Base-by-base conservation (phyloP, 2,113 vertebrate genomes). In the Falco punctatus region DNA sequence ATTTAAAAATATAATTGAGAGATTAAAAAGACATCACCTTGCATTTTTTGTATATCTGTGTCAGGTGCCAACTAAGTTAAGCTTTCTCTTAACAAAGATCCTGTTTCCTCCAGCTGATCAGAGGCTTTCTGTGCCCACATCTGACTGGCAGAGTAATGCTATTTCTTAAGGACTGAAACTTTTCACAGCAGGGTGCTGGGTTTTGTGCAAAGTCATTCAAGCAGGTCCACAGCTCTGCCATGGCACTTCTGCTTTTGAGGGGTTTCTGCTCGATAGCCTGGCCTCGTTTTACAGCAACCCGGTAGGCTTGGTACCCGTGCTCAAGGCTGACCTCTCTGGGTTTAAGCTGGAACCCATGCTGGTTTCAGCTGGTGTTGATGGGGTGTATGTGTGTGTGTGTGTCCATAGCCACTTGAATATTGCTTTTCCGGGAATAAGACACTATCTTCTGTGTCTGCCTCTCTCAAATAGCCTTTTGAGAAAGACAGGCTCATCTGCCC, bases 301-400 rank as follows among this genome's bases (percentile, higher is more conserved):
- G 4, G 9, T 20, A 26, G 13, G 64, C 46, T 80, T 46, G 13
- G 59, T 62, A 46, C 24, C 32, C 0, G 0, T 66, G 19, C n/a
- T 69, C 23, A 57, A 65, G 26, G 54, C 38, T 90, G 81, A 35
- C 27, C 46, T 44, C 27, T 54, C 35, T 0, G 4, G 5, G 27
- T 66, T 81, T 78, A 22, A 74, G 11, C 4, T n/a, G 27, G 2
- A 38, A 55, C 22, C 15, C 15, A 2, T 30, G 11, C 38, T 79
- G 32, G 10, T 32, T 80, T 94, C 38, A 59, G 14, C 17, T 54
- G 17, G 52, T 17, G 6, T 17, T 46, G 49, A 30, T 54, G 23
- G 12, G n/a, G 7, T 11, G 38, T 38, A 38, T 38, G 38, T 38
- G 38, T 38, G 38, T 38, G 38, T 38, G 38, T 38, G 38, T 38